Conservation (phyloP, 2,113 vertebrate species). For the Malurus melanocephalus region DNA sequence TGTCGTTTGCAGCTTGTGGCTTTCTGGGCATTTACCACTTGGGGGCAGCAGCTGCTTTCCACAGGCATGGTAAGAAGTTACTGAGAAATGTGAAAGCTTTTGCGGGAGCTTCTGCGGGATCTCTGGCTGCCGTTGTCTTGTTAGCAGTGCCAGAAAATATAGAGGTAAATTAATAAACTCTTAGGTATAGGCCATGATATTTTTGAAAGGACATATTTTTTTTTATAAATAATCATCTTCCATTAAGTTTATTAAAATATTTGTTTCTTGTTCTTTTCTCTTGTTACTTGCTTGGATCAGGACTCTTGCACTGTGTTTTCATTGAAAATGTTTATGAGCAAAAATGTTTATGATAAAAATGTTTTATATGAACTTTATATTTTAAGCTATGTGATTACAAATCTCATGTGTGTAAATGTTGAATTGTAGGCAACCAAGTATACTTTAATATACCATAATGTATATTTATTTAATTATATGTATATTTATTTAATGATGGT, state of each 20-base stretch:
- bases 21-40: constrained; percentile 93
- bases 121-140: constrained; percentile 83
- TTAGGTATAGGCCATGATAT: background rate
- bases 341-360: background rate
- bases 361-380: background rate
- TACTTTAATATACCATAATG: background rate
- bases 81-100: constrained; percentile 77
- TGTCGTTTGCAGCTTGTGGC: constrained; percentile 89
- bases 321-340: background rate
- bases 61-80: constrained; percentile 79
- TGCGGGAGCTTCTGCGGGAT: constrained; percentile 88
- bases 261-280: background rate
- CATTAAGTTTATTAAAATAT: background rate
- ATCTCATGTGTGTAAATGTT: background rate
- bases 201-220: background rate
- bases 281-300: background rate
- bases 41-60: constrained; percentile 82
- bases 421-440: background rate
- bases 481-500: background rate
- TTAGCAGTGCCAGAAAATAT: constrained; percentile 86
- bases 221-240: background rate
- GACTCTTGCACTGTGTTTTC: background rate
- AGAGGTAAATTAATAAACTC: constrained; percentile 75
- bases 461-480: background rate
- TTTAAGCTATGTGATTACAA: background rate